Evolutionary conservation across 2,113 vertebrate genomes (phyloP), one percentile per base, ranked within the genome.

Genomic region (Empidonax alnorum): DNA sequence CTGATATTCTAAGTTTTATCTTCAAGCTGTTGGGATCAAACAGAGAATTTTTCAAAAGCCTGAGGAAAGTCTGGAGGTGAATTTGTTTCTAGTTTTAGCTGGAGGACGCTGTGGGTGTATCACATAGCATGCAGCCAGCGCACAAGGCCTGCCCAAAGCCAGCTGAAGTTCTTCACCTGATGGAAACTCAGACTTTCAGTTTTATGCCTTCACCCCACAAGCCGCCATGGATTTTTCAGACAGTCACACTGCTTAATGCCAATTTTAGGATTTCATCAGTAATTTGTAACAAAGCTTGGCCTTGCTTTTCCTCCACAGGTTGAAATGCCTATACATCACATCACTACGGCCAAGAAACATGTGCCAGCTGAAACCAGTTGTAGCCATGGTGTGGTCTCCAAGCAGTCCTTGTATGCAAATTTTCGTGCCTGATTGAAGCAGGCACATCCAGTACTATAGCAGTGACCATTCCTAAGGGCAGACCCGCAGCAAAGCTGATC

Each of bases 91-190:
- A 12, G 16, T 55, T 90, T 80, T 67, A 92, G 31, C 72, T 71
- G n/a, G 42, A 55, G 63, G 35, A 58, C 7, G 25, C 10, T 3
- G 6, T 49, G 16, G 4, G 0, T 52, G 41, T 50, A 9, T 63
- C 9, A 30, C 19, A 20, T 53, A 30, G 66, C 5, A 4, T 0
- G 0, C n/a, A 46, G 55, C 41, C 0, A 5, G 35, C 28, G 42
- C 44, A 21, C 10, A 49, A 21, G 49, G 47, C 15, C 37, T 95
- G 62, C 58, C 56, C 41, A 65, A 75, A 87, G 56, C 30, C 81
- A 55, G n/a, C 44, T 12, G 22, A 87, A 93, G 44, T 35, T 37
- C 30, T 82, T 59, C 1, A 3, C 35, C 23, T 5, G 2, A 9
- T 20, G 39, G 12, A 75, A 75, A 49, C 20, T 72, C 44, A 17